phyloP scores from a whole-genome alignment of 2,888 invertebrate genomes.

The Plutella xylostella region DNA sequence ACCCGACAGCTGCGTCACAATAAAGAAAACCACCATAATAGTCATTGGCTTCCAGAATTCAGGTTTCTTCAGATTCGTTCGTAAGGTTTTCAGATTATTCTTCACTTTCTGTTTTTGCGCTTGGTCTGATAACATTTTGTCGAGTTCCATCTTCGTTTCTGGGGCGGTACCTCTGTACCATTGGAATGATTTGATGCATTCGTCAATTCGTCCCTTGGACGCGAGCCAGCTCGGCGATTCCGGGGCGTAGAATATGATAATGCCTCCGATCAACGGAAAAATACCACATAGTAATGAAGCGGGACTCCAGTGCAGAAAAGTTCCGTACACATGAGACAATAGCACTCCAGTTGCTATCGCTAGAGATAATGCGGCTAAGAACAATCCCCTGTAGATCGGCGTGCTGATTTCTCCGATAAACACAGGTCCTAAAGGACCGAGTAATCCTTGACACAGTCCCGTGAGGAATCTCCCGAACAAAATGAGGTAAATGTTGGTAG shows the following conservation, averaged over 20 bases:
- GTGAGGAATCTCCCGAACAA: slow-evolving; percentile 68
- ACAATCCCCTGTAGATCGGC: slow-evolving; percentile 72
- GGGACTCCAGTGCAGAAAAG: slow-evolving; percentile 70
- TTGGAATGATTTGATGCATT: slow-evolving; percentile 70
- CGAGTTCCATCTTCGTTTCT: slow-evolving; percentile 58
- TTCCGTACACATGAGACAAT: slow-evolving; percentile 74
- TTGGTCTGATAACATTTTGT: slow-evolving; percentile 54
- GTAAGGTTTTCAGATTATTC: slow-evolving; percentile 42
- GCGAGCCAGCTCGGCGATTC: slow-evolving; percentile 80
- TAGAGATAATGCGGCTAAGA: slow-evolving; percentile 72
- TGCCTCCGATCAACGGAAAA: slow-evolving; percentile 63
- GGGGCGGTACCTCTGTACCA: slow-evolving; percentile 70
- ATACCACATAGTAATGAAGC: slow-evolving; percentile 66
- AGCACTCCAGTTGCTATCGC: slow-evolving; percentile 75
- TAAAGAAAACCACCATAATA: slow-evolving; percentile 74
- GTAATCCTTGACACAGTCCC: slow-evolving; percentile 69
- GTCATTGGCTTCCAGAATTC: slow-evolving; percentile 72
- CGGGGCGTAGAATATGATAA: slow-evolving; percentile 69
- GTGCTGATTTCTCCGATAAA: slow-evolving; percentile 72
- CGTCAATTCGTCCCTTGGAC: slow-evolving; percentile 65
- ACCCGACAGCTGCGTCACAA: slow-evolving; percentile 76
- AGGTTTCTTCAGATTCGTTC: slow-evolving; percentile 53
- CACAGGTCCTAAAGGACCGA: slow-evolving; percentile 67
- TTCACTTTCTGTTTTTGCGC: slow-evolving; percentile 35
- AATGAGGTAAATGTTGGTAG: slow-evolving; percentile 53